Base-by-base conservation (phyloP, 2,797 vertebrate genomes). In the Ambastaia sidthimunki region DNA sequence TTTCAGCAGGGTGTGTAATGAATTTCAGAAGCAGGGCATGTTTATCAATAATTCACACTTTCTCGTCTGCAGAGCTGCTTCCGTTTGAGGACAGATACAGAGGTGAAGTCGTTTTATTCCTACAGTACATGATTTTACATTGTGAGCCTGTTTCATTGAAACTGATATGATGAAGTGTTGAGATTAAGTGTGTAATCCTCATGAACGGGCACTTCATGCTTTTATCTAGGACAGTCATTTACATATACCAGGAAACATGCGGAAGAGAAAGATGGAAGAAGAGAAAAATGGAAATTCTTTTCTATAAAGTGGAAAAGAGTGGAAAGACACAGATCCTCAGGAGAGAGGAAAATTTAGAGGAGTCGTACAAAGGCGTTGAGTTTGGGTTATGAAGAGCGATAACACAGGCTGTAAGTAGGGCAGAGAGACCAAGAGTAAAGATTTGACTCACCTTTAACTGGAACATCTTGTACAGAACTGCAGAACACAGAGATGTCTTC, bases 161-260 rank as follows among this genome's bases (percentile, higher is more conserved):
- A 71, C 62, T 52, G 1, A 63, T 71, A 65, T 63, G 76, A 78
- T 60, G 78, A 80, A 50, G 54, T 52, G 28, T 69, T 60, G 54
- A 74, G 78, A 74, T 52, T 60, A 80, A 25, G 68, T 2, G 25
- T 69, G 50, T 74, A 80, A 74, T 68, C 60, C 76, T 25, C 34
- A 63, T 31, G 68, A 75, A 70, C 52, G 52, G 37, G 34, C 16
- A 67, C 59, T 74, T 74, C 50, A 79, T 48, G 59, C 67, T 74
- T 71, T 74, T 85, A 86, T 87, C 77, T 88, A 81, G 85, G 87
- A 78, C 85, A 86, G 4, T 47, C 78, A 86, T 90, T 88, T 82
- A 82, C 83, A 89, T 81, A 70, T 48, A 87, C 54, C 21, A 15
- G 52, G 50, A 74, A 80, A 68, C 15, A 3, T 55, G 82, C 67